Evolutionary conservation across 2,888 invertebrate genomes (phyloP).

Genomic region (Heliconius sara): DNA sequence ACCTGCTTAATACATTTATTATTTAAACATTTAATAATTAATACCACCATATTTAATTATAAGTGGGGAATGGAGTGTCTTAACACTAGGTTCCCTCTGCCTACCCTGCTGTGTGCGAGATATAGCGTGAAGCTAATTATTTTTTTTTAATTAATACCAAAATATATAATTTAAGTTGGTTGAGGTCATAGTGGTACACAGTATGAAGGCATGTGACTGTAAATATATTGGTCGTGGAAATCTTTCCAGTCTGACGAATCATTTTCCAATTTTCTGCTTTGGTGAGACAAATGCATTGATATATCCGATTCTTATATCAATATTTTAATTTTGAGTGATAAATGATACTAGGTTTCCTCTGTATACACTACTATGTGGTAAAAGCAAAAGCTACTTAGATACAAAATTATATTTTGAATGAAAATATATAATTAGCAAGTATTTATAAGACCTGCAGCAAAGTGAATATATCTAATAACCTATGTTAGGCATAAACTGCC

Average conservation of each 20-base stretch:
- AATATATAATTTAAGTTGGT: too few relatives aligned
- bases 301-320: not conserved
- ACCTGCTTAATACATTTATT: constrained; percentile 65
- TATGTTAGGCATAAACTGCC: not conserved
- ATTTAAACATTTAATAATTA: not conserved
- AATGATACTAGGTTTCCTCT: not conserved
- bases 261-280: not conserved
- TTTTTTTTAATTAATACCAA: not conserved
- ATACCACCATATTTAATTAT: not conserved
- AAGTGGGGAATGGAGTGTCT: too few relatives aligned
- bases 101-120: too few relatives aligned
- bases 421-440: not conserved
- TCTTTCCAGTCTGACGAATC: too few relatives aligned
- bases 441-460: not conserved
- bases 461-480: not conserved
- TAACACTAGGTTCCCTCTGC: too few relatives aligned
- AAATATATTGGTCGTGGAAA: too few relatives aligned
- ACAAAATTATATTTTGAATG: not conserved
- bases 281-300: not conserved
- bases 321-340: not conserved
- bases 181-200: too few relatives aligned
- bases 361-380: not conserved
- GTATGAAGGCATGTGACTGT: too few relatives aligned
- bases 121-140: too few relatives aligned
- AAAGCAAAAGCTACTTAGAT: not conserved